phyloP scores from a whole-genome alignment of 2,113 vertebrate genomes.

The Chamaea fasciata region DNA sequence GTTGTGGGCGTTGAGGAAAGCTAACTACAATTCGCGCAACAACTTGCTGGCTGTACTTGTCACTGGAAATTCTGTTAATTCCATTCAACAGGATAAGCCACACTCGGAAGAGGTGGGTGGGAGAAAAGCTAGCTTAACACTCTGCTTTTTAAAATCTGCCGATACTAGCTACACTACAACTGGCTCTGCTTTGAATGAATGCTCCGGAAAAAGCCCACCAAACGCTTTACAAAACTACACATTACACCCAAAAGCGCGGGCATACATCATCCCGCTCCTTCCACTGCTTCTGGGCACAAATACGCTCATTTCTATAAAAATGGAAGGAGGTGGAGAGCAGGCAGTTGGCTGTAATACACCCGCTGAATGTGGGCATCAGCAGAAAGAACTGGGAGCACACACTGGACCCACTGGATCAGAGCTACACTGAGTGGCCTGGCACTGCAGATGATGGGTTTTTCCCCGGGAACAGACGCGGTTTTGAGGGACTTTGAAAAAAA shows the following conservation, averaged over 20 bases:
- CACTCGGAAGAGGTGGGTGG: background rate
- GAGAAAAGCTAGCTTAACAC: conserved; percentile 10
- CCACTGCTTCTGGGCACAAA: background rate
- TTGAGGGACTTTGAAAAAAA: background rate
- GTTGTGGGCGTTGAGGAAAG: background rate
- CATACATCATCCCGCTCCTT: background rate
- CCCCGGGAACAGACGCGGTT: background rate
- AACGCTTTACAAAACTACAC: background rate
- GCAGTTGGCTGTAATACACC: background rate
- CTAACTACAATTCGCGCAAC: background rate
- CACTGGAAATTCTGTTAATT: conserved; percentile 68
- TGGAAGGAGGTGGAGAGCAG: background rate
- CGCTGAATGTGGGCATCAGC: background rate
- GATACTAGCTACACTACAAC: background rate
- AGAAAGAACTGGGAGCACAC: background rate
- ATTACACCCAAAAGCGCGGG: background rate
- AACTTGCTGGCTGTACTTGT: background rate
- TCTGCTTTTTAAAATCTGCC: background rate
- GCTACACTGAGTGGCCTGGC: background rate
- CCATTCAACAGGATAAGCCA: conserved; percentile 64
- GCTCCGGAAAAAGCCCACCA: background rate
- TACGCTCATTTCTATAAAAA: background rate
- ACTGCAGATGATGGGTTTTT: accelerated
- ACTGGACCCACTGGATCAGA: background rate
- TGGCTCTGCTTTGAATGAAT: background rate